Conservation (phyloP, 2,888 invertebrate genomes). For the Kryphioiulus occultus region DNA sequence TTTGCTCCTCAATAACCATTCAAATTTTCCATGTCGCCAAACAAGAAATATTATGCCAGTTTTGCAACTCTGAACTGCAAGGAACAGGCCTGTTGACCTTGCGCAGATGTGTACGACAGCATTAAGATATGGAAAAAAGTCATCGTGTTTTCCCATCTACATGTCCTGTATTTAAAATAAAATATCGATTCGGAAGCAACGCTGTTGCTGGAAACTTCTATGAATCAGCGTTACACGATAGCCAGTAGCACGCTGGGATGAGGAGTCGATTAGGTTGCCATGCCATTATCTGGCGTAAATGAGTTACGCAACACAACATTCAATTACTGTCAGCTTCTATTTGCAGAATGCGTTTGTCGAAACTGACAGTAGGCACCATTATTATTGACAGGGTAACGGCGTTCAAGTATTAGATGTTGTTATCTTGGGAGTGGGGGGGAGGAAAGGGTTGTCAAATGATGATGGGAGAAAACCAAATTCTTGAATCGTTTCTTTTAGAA, state of each 20-base stretch:
- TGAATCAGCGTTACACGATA: slow-evolving; percentile 2
- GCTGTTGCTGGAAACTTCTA: background rate
- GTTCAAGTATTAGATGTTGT: no score
- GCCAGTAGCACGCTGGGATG: background rate
- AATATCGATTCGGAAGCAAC: slow-evolving; percentile 21
- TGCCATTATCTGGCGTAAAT: background rate
- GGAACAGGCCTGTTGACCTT: background rate
- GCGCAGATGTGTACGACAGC: background rate
- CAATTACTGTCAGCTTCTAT: background rate
- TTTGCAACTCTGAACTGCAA: background rate
- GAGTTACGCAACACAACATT: background rate
- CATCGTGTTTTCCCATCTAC: background rate
- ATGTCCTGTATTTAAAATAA: background rate
- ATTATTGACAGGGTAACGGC: no score
- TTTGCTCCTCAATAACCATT: background rate
- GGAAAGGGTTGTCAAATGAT: no score
- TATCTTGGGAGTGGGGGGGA: no score
- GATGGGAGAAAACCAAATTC: no score
- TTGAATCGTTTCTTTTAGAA: no score
- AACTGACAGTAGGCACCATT: no score
- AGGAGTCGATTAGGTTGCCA: slow-evolving; percentile 18
- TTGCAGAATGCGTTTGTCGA: background rate
- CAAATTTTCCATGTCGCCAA: background rate
- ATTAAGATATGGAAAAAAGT: background rate
- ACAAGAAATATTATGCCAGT: background rate